These are phyloP conservation scores for Lepidocyrtinus sp. DNA, from an alignment of 2,888 invertebrate species.

Conservation along the genomic window DNA sequence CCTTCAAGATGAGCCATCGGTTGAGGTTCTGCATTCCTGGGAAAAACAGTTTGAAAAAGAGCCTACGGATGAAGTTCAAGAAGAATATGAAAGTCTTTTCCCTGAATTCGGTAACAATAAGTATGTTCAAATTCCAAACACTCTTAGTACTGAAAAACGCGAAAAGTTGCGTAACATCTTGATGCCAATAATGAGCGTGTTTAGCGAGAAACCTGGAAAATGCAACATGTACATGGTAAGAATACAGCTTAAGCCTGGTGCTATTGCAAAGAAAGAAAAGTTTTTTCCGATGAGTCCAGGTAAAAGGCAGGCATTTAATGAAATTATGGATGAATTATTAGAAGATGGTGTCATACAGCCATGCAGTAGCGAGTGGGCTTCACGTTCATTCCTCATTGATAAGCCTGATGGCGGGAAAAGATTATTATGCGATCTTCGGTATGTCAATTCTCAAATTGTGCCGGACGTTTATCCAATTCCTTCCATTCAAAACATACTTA, in stretches of 20 bases:
- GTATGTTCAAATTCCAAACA: not conserved
- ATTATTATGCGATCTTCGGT: constrained; percentile 70
- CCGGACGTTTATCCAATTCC: constrained; percentile 71
- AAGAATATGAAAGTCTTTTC: not conserved
- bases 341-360: constrained; percentile 57
- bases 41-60: not conserved
- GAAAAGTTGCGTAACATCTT: not conserved
- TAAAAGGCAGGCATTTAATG: constrained; percentile 52
- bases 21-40: no score
- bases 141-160: not conserved
- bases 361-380: constrained; percentile 48
- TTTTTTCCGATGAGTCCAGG: constrained; percentile 55
- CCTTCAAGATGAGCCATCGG: not conserved
- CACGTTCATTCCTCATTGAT: constrained; percentile 64
- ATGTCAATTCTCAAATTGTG: constrained; percentile 70
- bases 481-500: constrained; percentile 71
- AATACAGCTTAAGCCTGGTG: constrained; percentile 43
- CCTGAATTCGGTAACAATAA: not conserved
- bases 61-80: not conserved
- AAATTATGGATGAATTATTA: constrained; percentile 50
- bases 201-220: constrained; percentile 36
- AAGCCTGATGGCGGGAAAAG: constrained; percentile 71
- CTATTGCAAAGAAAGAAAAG: no score
- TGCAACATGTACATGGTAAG: constrained; percentile 49
- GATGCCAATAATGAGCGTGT: constrained; percentile 31